These are phyloP conservation scores for Drosophila neonasuta DNA, from an alignment of 2,888 invertebrate species.

Conservation along the genomic window DNA sequence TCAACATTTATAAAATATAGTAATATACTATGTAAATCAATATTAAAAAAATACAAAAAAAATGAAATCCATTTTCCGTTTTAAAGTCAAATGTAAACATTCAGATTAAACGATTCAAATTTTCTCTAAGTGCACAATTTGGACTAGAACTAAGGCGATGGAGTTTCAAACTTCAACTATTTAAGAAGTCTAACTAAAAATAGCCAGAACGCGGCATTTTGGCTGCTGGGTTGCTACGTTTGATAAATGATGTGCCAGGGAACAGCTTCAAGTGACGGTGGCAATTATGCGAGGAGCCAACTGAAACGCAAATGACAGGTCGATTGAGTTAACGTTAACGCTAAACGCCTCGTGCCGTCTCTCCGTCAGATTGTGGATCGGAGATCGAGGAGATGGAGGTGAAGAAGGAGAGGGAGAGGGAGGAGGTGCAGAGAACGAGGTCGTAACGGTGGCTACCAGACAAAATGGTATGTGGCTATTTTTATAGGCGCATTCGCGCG, in stretches of 20 bases:
- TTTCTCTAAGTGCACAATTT: constrained; percentile 29
- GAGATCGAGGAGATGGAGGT: neutral
- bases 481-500: constrained; percentile 55
- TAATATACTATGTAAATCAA: no score
- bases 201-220: constrained; percentile 39
- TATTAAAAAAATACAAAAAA: no score
- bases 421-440: neutral
- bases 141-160: constrained; percentile 7
- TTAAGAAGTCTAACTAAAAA: constrained; percentile 45
- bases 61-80: neutral
- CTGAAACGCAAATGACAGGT: constrained; percentile 79
- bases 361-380: constrained; percentile 10
- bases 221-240: constrained; percentile 41
- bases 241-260: constrained; percentile 81
- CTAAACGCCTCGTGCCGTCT: constrained; percentile 70
- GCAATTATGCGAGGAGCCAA: constrained; percentile 78
- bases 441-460: constrained; percentile 37
- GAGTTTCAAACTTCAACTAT: constrained; percentile 27
- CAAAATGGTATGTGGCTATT: constrained; percentile 62
- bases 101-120: neutral
- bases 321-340: constrained; percentile 80
- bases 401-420: constrained; percentile 2
- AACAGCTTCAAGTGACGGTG: constrained; percentile 79
- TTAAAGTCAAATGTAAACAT: neutral
- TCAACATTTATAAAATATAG: no score